Evolutionary conservation across 2,888 invertebrate genomes (phyloP).

Genomic region (Aphrophora alni): DNA sequence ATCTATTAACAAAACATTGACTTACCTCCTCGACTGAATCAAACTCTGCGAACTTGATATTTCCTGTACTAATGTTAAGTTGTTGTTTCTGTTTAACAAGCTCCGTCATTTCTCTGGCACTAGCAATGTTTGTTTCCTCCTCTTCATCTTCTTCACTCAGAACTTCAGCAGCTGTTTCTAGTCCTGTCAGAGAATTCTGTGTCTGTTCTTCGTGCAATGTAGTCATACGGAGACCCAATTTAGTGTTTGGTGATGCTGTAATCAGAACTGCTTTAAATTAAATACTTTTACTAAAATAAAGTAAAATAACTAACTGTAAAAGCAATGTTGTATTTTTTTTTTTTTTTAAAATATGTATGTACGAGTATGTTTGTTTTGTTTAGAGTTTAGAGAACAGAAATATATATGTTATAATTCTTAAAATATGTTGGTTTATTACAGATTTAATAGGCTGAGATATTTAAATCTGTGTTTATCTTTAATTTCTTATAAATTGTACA

Average conservation of each 20-base stretch:
- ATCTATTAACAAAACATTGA: too few species aligned
- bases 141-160: slow-evolving; percentile 54
- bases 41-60: not conserved
- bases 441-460: too few species aligned
- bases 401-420: too few species aligned
- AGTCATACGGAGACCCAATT: slow-evolving; percentile 87
- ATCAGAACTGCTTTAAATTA: slow-evolving; percentile 41
- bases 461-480: too few species aligned
- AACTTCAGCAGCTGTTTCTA: slow-evolving; percentile 31
- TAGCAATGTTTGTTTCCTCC: slow-evolving; percentile 27
- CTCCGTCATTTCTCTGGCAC: not conserved
- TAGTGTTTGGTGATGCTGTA: slow-evolving; percentile 82
- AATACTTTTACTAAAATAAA: not conserved
- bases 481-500: too few species aligned
- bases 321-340: too few species aligned
- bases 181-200: slow-evolving; percentile 38
- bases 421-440: too few species aligned
- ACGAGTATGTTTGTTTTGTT: too few species aligned
- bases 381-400: too few species aligned
- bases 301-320: not conserved
- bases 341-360: too few species aligned
- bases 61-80: not conserved
- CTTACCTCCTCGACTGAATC: not conserved
- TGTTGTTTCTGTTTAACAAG: not conserved
- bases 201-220: slow-evolving; percentile 84